These are phyloP conservation scores for Tanaodytes sp. DNA, from an alignment of 2,888 invertebrate species.

Conservation along the genomic window DNA sequence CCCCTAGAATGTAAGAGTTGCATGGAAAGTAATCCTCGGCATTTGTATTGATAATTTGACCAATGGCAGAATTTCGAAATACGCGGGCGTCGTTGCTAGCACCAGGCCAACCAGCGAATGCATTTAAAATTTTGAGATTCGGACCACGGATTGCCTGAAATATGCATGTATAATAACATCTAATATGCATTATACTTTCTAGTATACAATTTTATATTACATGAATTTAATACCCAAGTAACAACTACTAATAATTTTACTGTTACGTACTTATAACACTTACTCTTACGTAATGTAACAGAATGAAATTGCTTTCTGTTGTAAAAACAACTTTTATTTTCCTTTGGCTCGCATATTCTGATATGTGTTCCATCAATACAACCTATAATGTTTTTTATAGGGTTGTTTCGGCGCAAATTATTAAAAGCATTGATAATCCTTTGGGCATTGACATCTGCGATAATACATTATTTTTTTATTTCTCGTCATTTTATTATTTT, in stretches of 20 bases:
- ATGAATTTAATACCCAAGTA: too few relatives aligned
- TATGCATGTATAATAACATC: too few relatives aligned
- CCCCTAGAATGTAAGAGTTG: slow-evolving; percentile 6
- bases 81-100: slow-evolving; percentile 18
- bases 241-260: too few relatives aligned
- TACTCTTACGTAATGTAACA: slow-evolving; percentile 29
- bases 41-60: slow-evolving; percentile 1
- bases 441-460: too few relatives aligned
- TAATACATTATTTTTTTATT: too few relatives aligned
- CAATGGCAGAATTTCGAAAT: slow-evolving; percentile 1
- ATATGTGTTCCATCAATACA: slow-evolving; percentile 34
- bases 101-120: slow-evolving; percentile 29
- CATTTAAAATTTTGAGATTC: slow-evolving; percentile 6
- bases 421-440: background rate
- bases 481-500: too few relatives aligned
- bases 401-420: background rate
- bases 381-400: slow-evolving; percentile 15
- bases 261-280: too few relatives aligned
- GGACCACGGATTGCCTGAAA: slow-evolving; percentile 17
- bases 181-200: too few relatives aligned
- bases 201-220: too few relatives aligned
- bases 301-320: slow-evolving; percentile 30
- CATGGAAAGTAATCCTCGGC: background rate
- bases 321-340: slow-evolving; percentile 5
- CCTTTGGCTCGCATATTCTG: slow-evolving; percentile 18